Evolutionary conservation across 1,140 invertebrate species (phyloP), one percentile per base, ranked within the genome.

Genomic region (Caenorhabditis tropicalis): DNA sequence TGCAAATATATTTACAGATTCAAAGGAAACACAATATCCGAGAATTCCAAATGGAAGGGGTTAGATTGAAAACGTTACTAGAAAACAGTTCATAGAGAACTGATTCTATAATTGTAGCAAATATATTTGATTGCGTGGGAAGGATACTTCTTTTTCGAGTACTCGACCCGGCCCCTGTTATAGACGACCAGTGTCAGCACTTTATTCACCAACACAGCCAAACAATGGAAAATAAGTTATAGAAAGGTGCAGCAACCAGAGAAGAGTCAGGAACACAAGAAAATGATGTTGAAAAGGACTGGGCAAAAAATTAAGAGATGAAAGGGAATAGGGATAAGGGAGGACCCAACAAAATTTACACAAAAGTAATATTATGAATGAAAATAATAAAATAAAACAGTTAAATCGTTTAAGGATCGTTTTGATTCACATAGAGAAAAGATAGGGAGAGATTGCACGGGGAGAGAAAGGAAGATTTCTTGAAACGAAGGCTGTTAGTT

Each of bases 371-470:
- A 43, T 12, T 19, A 43, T 19, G 24, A 74, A 74, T 12, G 36
- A 74, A 19, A 27, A 19, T 36, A 36, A 65, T 3, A 65, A 65
- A 36, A 27, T 33, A 58, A 65, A 65, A 36, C 31, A 7, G 2
- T 36, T 43, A 10, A 46, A 74, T 43, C 36, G 21, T 4, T 19
- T n/a, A 24, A 31, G 5, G n/a, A 19, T 39, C 29, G 29, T 74
- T 12, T 36, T 74, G 36, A 16, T 43, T 39, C 36, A 43, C 10
- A 65, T 3, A 33, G 58, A 65, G 29, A 65, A 65, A 36, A 16
- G 2, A n/a, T 27, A 16, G 24, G 24, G 36, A 65, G 65, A 74
- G 65, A 74, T 74, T 74, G 65, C 65, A 74, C 65, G 36, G 19
- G 65, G 65, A 16, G n/a, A 19, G 19, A 33, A 74, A 21, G 46